Percentiles rank a stretch among this genome's conserved stretches.
Evolutionary conservation across 2,888 invertebrate genomes (phyloP).

Genomic region (Tiphia femorata): DNA sequence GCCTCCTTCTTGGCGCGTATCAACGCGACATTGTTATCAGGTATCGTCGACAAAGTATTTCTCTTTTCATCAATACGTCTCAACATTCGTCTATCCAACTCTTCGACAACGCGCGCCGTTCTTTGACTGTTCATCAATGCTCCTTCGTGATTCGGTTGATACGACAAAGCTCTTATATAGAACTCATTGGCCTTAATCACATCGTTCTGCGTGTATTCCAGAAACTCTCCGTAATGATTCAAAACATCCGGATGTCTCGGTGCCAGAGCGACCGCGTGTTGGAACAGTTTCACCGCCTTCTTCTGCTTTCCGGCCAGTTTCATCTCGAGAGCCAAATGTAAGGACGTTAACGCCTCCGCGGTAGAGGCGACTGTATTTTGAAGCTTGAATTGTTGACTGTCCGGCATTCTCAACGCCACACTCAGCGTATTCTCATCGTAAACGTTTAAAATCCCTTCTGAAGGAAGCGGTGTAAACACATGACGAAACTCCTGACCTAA

Average conservation of each 20-base stretch:
- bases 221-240: slow-evolving; percentile 92
- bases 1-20: slow-evolving; percentile 93
- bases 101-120: slow-evolving; percentile 90
- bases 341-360: slow-evolving; percentile 85
- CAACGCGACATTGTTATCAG: slow-evolving; percentile 83
- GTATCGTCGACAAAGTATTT: slow-evolving; percentile 84
- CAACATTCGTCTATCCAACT: slow-evolving; percentile 84
- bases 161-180: slow-evolving; percentile 86
- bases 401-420: slow-evolving; percentile 35
- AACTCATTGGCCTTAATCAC: slow-evolving; percentile 91
- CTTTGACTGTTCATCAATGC: slow-evolving; percentile 86
- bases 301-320: slow-evolving; percentile 84
- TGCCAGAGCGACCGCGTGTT: slow-evolving; percentile 92
- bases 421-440: slow-evolving; percentile 53
- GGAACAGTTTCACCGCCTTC: slow-evolving; percentile 87
- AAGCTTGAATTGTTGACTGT: slow-evolving; percentile 33
- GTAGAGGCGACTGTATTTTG: slow-evolving; percentile 66
- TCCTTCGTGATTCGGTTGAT: slow-evolving; percentile 85
- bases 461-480: slow-evolving; percentile 56
- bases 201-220: slow-evolving; percentile 88
- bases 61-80: slow-evolving; percentile 87
- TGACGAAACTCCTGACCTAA: slow-evolving; percentile 42
- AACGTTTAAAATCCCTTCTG: slow-evolving; percentile 49
- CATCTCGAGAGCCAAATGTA: slow-evolving; percentile 89
- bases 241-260: slow-evolving; percentile 94